Conservation (phyloP, 2,888 invertebrate genomes). For the Punctoribates punctum region DNA sequence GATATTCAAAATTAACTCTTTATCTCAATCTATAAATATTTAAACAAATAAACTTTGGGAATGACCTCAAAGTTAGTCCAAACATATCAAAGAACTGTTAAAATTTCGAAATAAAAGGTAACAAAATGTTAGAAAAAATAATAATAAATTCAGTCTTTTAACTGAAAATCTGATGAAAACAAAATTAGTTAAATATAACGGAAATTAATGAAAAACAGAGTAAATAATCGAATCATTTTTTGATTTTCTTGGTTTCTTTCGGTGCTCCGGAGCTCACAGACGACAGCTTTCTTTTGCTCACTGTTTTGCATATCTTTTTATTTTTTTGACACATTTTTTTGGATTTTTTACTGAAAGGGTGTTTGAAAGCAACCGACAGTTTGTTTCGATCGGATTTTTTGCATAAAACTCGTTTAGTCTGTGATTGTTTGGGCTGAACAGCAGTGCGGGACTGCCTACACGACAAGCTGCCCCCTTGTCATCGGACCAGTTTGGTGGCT, state of each 20-base stretch:
- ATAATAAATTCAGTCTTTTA: too few species aligned
- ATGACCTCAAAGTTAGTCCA: too few species aligned
- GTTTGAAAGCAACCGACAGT: not conserved
- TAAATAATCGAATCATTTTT: constrained; percentile 22
- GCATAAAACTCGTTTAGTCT: constrained; percentile 1
- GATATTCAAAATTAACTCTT: too few species aligned
- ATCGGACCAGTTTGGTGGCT: constrained; percentile 24
- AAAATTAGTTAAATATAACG: too few species aligned
- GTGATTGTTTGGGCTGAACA: not conserved
- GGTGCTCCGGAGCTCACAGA: constrained; percentile 15
- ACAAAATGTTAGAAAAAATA: too few species aligned
- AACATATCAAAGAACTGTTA: too few species aligned
- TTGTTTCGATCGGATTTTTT: constrained; percentile 3
- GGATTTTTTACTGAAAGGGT: constrained; percentile 14
- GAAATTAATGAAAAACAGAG: too few species aligned
- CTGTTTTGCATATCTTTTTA: constrained; percentile 16
- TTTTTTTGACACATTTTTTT: constrained; percentile 20
- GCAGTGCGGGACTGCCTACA: constrained; percentile 19
- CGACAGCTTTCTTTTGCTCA: not conserved
- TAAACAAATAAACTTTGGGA: too few species aligned
- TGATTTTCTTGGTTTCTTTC: constrained; percentile 2
- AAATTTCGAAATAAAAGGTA: too few species aligned
- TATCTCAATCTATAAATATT: too few species aligned
- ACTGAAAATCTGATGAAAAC: too few species aligned
- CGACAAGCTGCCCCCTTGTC: constrained; percentile 41